phyloP scores from a whole-genome alignment of 1,140 invertebrate genomes.

The Zaprionus capensis region DNA sequence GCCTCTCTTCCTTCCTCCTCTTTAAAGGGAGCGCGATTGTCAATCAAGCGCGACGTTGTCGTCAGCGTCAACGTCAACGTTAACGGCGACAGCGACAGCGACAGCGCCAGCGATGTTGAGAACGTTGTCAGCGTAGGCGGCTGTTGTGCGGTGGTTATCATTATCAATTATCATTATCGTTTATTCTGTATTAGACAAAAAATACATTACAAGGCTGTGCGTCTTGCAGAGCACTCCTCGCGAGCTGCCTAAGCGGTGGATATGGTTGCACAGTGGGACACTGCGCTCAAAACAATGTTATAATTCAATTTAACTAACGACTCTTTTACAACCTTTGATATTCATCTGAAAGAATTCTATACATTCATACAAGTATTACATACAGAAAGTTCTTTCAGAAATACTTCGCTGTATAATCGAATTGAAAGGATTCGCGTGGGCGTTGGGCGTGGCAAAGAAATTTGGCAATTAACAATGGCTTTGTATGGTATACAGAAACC shows the following conservation, averaged over 20 bases:
- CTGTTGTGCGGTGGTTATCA: constrained; percentile 32
- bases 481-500: background rate
- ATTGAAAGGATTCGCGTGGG: background rate
- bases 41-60: constrained; percentile 43
- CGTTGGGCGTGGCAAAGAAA: background rate
- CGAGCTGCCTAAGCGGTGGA: background rate
- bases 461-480: background rate
- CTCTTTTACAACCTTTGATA: too few species aligned
- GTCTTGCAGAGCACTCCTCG: background rate
- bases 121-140: constrained; percentile 6
- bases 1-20: constrained; percentile 24
- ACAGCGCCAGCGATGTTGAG: background rate
- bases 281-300: background rate
- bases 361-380: too few species aligned
- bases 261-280: background rate
- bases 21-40: constrained; percentile 25
- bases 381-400: too few species aligned
- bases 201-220: background rate
- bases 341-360: too few species aligned
- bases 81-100: background rate
- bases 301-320: background rate
- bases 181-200: constrained; percentile 4
- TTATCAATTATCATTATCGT: constrained; percentile 41
- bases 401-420: background rate
- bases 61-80: constrained; percentile 12